phyloP scores from a whole-genome alignment of 2,888 invertebrate species.

The Acleris laterana region DNA sequence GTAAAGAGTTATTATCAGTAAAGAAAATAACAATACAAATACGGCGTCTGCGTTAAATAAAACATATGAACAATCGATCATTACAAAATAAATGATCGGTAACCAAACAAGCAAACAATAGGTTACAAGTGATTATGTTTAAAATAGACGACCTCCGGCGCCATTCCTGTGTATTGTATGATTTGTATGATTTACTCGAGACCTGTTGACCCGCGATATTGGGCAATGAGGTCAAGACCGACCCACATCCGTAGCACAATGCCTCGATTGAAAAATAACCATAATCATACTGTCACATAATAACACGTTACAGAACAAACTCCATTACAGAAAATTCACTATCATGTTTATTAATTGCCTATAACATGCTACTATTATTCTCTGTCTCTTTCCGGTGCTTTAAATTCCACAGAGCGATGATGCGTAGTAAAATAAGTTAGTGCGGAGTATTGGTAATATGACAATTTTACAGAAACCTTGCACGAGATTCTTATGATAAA shows the following conservation, averaged over 20 bases:
- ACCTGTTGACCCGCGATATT: conserved; percentile 40
- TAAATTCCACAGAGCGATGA: conserved; percentile 5
- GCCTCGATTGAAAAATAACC: conserved; percentile 37
- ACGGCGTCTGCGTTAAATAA: no score
- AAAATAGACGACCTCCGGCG: conserved; percentile 29
- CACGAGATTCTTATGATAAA: conserved; percentile 22
- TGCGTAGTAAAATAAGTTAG: not conserved
- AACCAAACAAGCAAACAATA: not conserved
- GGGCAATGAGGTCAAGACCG: conserved; percentile 46
- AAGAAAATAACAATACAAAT: no score
- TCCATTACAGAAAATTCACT: conserved; percentile 10
- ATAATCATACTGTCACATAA: conserved; percentile 15
- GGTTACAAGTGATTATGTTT: not conserved
- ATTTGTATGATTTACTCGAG: conserved; percentile 9
- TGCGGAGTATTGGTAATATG: conserved; percentile 10
- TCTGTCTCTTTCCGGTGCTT: conserved; percentile 21
- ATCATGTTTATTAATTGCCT: conserved; percentile 20
- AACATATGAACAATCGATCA: not conserved
- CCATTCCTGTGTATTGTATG: conserved; percentile 17
- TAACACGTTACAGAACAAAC: conserved; percentile 13
- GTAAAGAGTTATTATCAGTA: no score
- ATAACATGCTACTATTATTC: not conserved
- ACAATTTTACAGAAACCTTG: conserved; percentile 14
- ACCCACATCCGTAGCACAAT: conserved; percentile 38
- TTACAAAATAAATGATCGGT: no score